Evolutionary conservation across 2,888 invertebrate species (phyloP), one percentile per base, ranked within the genome.

Genomic region (Cheilosia scutellata): DNA sequence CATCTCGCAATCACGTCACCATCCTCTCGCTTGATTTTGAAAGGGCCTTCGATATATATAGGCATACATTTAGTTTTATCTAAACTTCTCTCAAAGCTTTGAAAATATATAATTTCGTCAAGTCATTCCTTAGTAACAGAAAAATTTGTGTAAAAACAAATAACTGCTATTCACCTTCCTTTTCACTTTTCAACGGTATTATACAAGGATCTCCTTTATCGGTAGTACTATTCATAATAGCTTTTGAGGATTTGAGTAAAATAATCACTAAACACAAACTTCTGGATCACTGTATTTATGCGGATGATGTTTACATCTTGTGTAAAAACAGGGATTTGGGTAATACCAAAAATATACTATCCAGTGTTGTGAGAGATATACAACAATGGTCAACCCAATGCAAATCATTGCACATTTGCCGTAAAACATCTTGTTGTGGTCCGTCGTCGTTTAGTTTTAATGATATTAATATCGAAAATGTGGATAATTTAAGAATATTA

Each of bases 401-500:
- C 44, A 55, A 57, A 20, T 29, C 53, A 20, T 31, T 71, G 3
- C 70, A 78, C 40, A 33, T 78, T 5, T 68, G 76, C 20, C 29
- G 33, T 9, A 76, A 76, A 58, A 29, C 20, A 16, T 47, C 16
- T 7, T 47, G 20, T 7, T n/a, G n/a, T 4, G n/a, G n/a, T 20
- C 20, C 5, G n/a, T 47, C 5, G n/a, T 47, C 47, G 0, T 47
- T 47, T 7, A 47, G 20, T 3, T 47, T 20, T 47, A 53, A 53
- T 4, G 4, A 53, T 53, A 2, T 13, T 5, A 53, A 29, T 13
- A 53, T 53, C 13, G 53, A 53, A 27, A 29, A 53, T 53, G 13
- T 11, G 13, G 13, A 53, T 7, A 72, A 71, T 31, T 13, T 72
- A 37, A 77, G 63, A 29, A 77, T 72, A n/a, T 7, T 72, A 20